A percentile compares a stretch with the other conserved stretches of the same genome.
These are phyloP conservation scores for Syngnathus rostellatus DNA, from an alignment of 2,797 vertebrate genomes.

Conservation along the genomic window DNA sequence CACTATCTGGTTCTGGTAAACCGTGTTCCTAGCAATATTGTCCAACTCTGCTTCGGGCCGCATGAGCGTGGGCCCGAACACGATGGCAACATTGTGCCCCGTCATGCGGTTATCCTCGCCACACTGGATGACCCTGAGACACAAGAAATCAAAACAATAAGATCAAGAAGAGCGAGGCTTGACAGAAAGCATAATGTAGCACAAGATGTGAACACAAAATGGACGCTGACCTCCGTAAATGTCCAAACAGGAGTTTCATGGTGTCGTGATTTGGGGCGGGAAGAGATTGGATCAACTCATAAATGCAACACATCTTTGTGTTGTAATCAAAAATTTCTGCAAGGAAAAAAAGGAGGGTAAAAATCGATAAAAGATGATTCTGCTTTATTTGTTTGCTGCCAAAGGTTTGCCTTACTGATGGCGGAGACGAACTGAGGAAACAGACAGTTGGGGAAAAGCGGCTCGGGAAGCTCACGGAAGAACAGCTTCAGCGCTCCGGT, in stretches of 20 bases:
- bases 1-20: constrained; percentile 96
- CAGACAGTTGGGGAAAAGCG: constrained; percentile 81
- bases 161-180: neutral
- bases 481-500: constrained; percentile 91
- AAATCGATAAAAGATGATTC: neutral
- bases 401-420: constrained; percentile 47
- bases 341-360: constrained; percentile 1
- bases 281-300: constrained; percentile 74
- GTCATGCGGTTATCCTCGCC: constrained; percentile 90
- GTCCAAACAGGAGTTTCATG: constrained; percentile 80
- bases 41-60: constrained; percentile 76
- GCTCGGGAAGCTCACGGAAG: constrained; percentile 88
- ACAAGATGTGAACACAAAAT: neutral
- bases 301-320: constrained; percentile 60
- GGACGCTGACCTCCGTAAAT: constrained; percentile 76
- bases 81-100: constrained; percentile 86
- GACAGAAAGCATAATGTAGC: too few relatives aligned
- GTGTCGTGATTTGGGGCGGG: constrained; percentile 79
- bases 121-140: constrained; percentile 74
- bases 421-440: constrained; percentile 73
- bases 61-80: constrained; percentile 91
- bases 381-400: neutral
- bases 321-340: constrained; percentile 75
- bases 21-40: constrained; percentile 90
- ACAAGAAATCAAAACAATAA: neutral